phyloP scores from a whole-genome alignment of 2,797 vertebrate genomes.

The Channa striata region DNA sequence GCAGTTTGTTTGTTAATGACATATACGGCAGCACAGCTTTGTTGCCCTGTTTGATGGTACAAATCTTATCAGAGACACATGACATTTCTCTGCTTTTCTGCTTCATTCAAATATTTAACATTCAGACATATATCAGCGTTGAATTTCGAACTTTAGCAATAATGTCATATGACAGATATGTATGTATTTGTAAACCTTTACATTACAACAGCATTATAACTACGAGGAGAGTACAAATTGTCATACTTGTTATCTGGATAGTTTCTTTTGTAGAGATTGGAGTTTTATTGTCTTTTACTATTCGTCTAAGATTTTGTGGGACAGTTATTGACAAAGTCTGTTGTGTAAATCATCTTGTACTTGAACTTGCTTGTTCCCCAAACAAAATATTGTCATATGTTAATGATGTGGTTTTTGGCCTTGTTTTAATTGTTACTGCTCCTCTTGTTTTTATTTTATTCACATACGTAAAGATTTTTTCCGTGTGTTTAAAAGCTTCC shows the following conservation, averaged over 20 bases:
- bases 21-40: no score
- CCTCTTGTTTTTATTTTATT: no score
- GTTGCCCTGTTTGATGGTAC: no score
- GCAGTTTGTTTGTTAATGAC: no score
- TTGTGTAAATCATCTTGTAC: slow-evolving; percentile 36
- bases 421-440: no score
- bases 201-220: slow-evolving; percentile 47
- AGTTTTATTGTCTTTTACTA: slow-evolving; percentile 33
- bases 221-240: slow-evolving; percentile 12
- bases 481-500: no score
- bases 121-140: slow-evolving; percentile 54
- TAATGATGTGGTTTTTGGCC: not conserved
- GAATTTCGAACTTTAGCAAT: slow-evolving; percentile 63
- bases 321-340: slow-evolving; percentile 46
- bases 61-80: slow-evolving; percentile 7
- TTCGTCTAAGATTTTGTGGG: slow-evolving; percentile 24
- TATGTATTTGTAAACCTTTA: slow-evolving; percentile 55
- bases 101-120: slow-evolving; percentile 59
- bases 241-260: slow-evolving; percentile 39
- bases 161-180: slow-evolving; percentile 64
- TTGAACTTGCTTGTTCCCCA: slow-evolving; percentile 43
- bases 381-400: slow-evolving; percentile 31
- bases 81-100: slow-evolving; percentile 47
- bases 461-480: no score
- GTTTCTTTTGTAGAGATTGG: slow-evolving; percentile 36